Evolutionary conservation across 1,140 invertebrate genomes (phyloP), one percentile per base, ranked within the genome.

Genomic region (Tetragonula clypearis): DNA sequence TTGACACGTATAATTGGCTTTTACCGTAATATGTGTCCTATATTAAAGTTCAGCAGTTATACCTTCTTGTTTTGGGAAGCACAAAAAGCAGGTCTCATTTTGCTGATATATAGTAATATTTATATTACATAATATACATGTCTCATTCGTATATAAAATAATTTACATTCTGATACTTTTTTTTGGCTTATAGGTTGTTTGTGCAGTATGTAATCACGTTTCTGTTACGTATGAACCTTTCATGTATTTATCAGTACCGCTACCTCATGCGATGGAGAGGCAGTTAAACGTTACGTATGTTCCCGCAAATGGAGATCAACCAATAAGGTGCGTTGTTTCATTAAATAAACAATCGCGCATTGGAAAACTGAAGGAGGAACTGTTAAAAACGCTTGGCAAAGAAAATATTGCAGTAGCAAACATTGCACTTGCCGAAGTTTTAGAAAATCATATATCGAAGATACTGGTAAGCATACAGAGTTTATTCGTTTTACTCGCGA

Each of bases 141-240:
- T 35, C 30, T 30, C 15, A 65, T 65, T n/a, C 17, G 8, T 66
- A n/a, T 17, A 55, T 23, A 30, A 60, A 62, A 71, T 6, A n/a
- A 1, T 8, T 53, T 49, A 12, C 6, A 30, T 71, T 53, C 17
- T 26, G 14, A 60, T 68, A 11, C n/a, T 82, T 21, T n/a, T n/a
- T 11, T n/a, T 56, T 87, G 65, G 68, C 79, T 95, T 95, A 2
- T 91, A 97, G 96, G 96, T 97, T 77, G 95, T 97, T 49, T 97
- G 97, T 88, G 96, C 95, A n/a, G 95, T 95, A 65, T 97, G 97
- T 93, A 95, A 95, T 62, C 96, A 96, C 91, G 95, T 96, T 21
- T 97, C 97, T 8, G 96, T 97, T 17, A 97, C 97, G 17, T 97
- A 96, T 89, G 97, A 97, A 89, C 97, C 97, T 58, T 97, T 97